Evolutionary conservation across 2,888 invertebrate species (phyloP).

Genomic region (Sarcophaga carnaria): DNA sequence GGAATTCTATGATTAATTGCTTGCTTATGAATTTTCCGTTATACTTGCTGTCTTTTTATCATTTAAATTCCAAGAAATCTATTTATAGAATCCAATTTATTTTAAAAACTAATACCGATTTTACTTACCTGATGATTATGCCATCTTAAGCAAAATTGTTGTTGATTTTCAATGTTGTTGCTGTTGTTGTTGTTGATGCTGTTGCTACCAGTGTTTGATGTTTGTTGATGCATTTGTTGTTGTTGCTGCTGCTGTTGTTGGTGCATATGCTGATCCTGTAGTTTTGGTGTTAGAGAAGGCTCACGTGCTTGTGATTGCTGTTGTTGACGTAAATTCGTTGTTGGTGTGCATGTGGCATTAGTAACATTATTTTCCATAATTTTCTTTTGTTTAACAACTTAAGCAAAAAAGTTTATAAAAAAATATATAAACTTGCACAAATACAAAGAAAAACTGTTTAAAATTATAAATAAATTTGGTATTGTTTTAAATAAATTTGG

Average conservation of each 20-base stretch:
- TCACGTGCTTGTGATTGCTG: conserved; percentile 58
- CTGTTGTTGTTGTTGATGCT: conserved; percentile 71
- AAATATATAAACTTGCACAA: not conserved
- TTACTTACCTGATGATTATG: conserved; percentile 89
- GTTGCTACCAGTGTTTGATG: conserved; percentile 83
- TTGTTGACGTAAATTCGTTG: conserved; percentile 72
- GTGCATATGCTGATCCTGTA: conserved; percentile 68
- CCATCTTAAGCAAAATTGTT: conserved; percentile 93
- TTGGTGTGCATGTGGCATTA: conserved; percentile 73
- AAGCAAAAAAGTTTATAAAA: not conserved
- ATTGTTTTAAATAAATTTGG: conserved; percentile 36
- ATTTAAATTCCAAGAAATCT: conserved; percentile 9
- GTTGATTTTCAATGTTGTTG: conserved; percentile 81
- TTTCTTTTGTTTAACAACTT: conserved; percentile 14
- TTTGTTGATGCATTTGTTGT: conserved; percentile 77
- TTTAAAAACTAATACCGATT: not conserved
- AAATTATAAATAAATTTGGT: not conserved
- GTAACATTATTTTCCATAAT: conserved; percentile 78
- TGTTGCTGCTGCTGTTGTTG: conserved; percentile 72
- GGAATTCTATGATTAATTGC: no score
- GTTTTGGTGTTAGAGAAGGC: not conserved
- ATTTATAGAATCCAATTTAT: no score
- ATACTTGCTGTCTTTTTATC: not conserved
- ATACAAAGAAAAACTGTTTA: not conserved
- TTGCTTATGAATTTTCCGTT: no score